Conservation (phyloP, 2,888 invertebrate species). For the Nasonovia ribisnigri region DNA sequence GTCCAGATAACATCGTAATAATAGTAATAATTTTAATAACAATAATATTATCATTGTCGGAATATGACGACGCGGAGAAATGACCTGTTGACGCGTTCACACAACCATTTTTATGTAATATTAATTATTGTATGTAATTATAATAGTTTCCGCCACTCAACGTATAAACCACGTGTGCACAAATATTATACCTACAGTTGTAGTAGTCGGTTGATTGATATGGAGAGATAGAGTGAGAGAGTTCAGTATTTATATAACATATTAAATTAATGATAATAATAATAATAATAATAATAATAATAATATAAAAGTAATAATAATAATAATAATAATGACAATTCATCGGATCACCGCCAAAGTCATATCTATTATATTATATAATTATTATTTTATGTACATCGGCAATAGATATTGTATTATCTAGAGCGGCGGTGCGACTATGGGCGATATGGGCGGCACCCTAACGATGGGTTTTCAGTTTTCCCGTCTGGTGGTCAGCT, state of each 20-base stretch:
- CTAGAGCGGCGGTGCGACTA: background rate
- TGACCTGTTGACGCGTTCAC: background rate
- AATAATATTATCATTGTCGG: background rate
- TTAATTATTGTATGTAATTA: background rate
- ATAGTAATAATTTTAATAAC: background rate
- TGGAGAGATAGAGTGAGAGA: conserved; percentile 7
- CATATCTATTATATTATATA: background rate
- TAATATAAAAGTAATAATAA: background rate
- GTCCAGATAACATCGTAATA: background rate
- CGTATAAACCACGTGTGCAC: background rate
- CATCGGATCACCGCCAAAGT: background rate
- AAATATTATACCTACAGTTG: background rate
- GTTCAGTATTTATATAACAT: conserved; percentile 2
- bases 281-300: conserved; percentile 8
- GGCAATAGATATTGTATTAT: background rate
- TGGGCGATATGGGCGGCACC: background rate
- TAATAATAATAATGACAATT: background rate
- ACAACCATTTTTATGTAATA: background rate
- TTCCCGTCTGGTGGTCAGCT: background rate
- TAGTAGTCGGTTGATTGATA: background rate
- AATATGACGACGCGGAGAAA: background rate
- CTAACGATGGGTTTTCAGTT: background rate
- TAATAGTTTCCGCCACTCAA: background rate
- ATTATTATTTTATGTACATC: background rate
- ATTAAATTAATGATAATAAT: background rate